These are phyloP conservation scores for Rynchops niger DNA, from an alignment of 2,113 vertebrate species.

Conservation along the genomic window DNA sequence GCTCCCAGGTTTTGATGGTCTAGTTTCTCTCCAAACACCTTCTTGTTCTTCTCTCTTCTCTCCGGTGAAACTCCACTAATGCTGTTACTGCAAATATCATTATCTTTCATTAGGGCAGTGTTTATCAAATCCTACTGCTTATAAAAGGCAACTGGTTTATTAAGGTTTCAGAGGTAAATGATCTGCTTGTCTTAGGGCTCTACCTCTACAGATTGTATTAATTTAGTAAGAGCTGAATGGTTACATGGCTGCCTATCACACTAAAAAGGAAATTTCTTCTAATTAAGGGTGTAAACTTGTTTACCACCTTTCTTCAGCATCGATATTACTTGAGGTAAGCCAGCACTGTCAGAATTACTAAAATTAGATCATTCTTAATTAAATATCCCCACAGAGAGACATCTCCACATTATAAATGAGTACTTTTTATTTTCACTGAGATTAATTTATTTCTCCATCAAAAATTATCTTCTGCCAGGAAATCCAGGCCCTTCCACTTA, in stretches of 20 bases:
- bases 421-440: conserved; percentile 5
- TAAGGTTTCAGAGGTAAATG: conserved; percentile 1
- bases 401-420: not conserved
- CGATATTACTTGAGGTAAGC: not conserved
- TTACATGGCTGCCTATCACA: not conserved
- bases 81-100: not conserved
- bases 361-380: conserved; percentile 27
- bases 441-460: conserved; percentile 3
- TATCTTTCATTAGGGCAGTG: not conserved
- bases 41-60: not conserved
- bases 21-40: not conserved
- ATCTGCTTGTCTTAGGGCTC: not conserved
- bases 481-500: not conserved
- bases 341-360: not conserved
- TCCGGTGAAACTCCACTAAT: not conserved
- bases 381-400: not conserved
- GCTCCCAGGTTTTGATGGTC: not conserved
- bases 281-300: not conserved
- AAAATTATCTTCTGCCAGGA: conserved; percentile 31
- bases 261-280: not conserved
- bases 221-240: not conserved
- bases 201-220: not conserved
- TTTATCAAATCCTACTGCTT: not conserved
- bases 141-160: not conserved
- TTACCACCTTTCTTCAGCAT: not conserved